Evolutionary conservation across 2,797 vertebrate species (phyloP).

Genomic region (Sebastes glaucus): DNA sequence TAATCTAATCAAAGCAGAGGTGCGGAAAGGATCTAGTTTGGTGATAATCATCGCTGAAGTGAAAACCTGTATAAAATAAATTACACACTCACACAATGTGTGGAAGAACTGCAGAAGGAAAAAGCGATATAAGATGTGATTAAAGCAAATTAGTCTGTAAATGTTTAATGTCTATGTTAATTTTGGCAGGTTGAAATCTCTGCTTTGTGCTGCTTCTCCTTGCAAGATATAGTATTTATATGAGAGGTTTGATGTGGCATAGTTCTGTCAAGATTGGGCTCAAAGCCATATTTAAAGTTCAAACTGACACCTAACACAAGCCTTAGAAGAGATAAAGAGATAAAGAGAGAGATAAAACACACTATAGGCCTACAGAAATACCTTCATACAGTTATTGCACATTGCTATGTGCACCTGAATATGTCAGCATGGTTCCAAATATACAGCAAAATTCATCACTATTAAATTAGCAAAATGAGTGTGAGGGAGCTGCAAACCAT

Average conservation of each 20-base stretch:
- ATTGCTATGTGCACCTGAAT: not conserved
- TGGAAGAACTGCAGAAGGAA: conserved; percentile 22
- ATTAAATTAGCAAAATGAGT: not conserved
- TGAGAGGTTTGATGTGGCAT: not conserved
- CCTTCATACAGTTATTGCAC: not conserved
- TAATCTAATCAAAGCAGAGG: conserved; percentile 15
- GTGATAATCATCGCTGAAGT: conserved; percentile 18
- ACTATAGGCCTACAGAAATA: not conserved
- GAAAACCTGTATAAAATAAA: conserved; percentile 29
- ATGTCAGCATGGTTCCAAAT: not conserved
- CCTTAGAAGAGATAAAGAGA: no score
- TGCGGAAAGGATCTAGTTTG: conserved; percentile 14
- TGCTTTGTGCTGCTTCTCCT: not conserved
- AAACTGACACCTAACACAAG: not conserved
- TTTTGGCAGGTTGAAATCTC: not conserved
- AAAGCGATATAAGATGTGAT: conserved; percentile 44
- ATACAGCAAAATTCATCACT: not conserved
- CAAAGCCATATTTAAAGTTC: not conserved
- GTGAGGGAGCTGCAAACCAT: no score
- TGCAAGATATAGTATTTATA: not conserved
- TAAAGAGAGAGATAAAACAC: not conserved
- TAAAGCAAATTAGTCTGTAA: conserved; percentile 11
- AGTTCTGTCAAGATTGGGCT: not conserved
- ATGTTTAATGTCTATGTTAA: conserved; percentile 15
- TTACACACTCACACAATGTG: conserved; percentile 25